These are phyloP conservation scores for Fulmarus glacialis DNA, from an alignment of 2,113 vertebrate genomes.

Conservation along the genomic window DNA sequence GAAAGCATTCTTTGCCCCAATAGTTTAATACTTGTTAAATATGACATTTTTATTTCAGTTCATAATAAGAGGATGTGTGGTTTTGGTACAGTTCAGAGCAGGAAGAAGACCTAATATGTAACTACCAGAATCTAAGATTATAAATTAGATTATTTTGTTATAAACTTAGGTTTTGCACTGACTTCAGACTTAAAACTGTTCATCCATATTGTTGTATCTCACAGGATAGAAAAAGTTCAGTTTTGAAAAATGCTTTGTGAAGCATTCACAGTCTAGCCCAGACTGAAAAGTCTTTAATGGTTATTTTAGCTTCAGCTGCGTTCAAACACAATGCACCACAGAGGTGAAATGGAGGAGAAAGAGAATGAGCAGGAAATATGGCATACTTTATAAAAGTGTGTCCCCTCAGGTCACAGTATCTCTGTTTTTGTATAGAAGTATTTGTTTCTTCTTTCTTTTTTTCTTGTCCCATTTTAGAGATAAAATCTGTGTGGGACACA, in stretches of 20 bases:
- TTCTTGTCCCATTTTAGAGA: neutral
- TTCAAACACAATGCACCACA: slow-evolving; percentile 26
- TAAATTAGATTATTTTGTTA: neutral
- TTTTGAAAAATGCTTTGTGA: slow-evolving; percentile 34
- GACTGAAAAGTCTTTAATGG: slow-evolving; percentile 35
- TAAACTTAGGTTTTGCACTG: neutral
- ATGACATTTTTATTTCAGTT: slow-evolving; percentile 31
- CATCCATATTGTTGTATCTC: neutral
- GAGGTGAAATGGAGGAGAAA: slow-evolving; percentile 52
- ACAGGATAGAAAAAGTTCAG: neutral
- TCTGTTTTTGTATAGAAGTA: neutral
- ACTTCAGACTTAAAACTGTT: neutral
- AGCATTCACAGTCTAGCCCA: neutral
- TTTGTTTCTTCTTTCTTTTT: neutral
- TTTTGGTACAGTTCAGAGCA: neutral
- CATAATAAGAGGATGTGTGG: neutral
- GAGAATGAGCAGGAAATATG: slow-evolving; percentile 16
- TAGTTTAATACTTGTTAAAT: slow-evolving; percentile 5
- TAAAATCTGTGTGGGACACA: neutral
- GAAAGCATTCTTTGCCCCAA: neutral
- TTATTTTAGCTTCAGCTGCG: slow-evolving; percentile 5
- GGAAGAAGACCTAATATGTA: neutral
- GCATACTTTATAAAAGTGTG: neutral
- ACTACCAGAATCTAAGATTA: neutral
- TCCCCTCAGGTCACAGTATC: neutral